A percentile compares a stretch with the other conserved stretches of the same genome.
Evolutionary conservation across 1,140 invertebrate species (phyloP).

Genomic region (Polypedilum pembai): DNA sequence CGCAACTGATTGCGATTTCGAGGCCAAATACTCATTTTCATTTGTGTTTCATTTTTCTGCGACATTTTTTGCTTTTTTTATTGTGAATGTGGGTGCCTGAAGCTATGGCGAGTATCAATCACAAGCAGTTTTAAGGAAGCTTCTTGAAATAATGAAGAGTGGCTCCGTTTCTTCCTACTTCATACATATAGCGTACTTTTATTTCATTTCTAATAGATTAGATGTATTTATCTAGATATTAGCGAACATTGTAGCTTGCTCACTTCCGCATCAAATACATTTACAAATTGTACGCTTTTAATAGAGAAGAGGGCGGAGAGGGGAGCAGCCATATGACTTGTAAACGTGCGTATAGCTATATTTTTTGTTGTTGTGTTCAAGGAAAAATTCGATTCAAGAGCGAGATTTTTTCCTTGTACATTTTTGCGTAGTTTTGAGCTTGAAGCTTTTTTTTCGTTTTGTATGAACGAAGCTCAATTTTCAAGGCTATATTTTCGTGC

Average conservation of each 20-base stretch:
- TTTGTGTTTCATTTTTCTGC: neutral
- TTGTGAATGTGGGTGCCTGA: neutral
- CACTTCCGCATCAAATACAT: slow-evolving; percentile 3
- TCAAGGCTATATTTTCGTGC: neutral
- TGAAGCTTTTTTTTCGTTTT: neutral
- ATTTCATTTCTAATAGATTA: too few species aligned
- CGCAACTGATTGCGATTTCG: slow-evolving; percentile 2
- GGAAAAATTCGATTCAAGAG: slow-evolving; percentile 1
- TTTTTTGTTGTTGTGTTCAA: neutral
- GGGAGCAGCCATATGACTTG: neutral
- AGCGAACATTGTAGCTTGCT: neutral
- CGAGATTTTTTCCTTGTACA: slow-evolving; percentile 6
- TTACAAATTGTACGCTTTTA: neutral
- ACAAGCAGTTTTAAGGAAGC: too few species aligned
- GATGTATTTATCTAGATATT: too few species aligned
- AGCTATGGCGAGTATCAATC: too few species aligned
- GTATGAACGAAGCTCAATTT: neutral
- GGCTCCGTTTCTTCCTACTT: too few species aligned
- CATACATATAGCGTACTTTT: too few species aligned
- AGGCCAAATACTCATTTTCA: slow-evolving; percentile 12
- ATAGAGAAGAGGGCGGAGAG: neutral
- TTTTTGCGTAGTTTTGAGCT: neutral
- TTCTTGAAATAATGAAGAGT: too few species aligned
- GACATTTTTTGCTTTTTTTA: neutral
- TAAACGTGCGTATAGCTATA: neutral